A percentile compares a stretch with the other conserved stretches of the same genome.
Evolutionary conservation across 2,888 invertebrate species (phyloP).

Genomic region (Polyommatus iphigenia): DNA sequence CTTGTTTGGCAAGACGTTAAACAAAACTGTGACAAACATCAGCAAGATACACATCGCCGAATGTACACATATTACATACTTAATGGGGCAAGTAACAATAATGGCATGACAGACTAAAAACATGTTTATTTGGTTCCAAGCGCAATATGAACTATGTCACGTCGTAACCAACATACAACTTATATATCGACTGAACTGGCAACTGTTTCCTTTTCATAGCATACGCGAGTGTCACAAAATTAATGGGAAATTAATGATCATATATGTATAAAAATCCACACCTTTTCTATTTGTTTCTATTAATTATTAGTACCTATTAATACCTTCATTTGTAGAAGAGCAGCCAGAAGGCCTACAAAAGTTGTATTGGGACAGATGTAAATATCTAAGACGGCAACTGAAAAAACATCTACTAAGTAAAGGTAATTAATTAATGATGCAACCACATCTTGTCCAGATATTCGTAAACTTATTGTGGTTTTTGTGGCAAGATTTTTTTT

Average conservation of each 20-base stretch:
- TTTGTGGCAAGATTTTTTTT: too few species aligned
- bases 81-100: constrained; percentile 25
- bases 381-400: too few species aligned
- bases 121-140: constrained; percentile 20
- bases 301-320: too few species aligned
- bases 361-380: too few species aligned
- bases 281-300: too few species aligned
- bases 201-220: neutral
- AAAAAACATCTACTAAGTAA: too few species aligned
- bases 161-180: neutral
- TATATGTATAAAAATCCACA: too few species aligned
- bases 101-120: constrained; percentile 23
- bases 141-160: neutral
- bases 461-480: too few species aligned
- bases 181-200: neutral
- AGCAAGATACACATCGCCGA: neutral
- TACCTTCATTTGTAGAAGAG: too few species aligned
- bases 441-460: too few species aligned
- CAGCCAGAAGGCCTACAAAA: too few species aligned
- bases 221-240: neutral
- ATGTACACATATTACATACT: constrained; percentile 7
- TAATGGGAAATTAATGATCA: neutral
- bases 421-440: too few species aligned
- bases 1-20: neutral
- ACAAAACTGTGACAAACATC: neutral